phyloP scores from a whole-genome alignment of 2,797 vertebrate genomes.

The Danio tinwini region DNA sequence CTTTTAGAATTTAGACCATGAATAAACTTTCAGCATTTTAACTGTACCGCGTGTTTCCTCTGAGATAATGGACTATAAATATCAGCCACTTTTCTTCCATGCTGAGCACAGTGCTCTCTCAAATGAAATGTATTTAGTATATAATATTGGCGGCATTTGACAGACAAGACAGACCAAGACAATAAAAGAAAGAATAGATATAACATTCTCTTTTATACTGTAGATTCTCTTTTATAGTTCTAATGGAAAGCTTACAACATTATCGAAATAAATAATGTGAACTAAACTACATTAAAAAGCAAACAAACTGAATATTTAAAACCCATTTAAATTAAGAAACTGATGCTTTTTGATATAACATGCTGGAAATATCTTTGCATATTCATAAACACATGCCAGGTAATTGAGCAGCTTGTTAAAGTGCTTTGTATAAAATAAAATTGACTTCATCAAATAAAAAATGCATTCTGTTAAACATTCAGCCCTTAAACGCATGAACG shows the following conservation, averaged over 20 bases:
- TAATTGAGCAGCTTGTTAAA: neutral
- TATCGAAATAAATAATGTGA: neutral
- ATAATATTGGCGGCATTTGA: neutral
- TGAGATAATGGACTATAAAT: neutral
- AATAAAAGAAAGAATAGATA: neutral
- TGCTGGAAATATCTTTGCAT: neutral
- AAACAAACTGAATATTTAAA: too few relatives aligned
- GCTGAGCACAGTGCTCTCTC: neutral
- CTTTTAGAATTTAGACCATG: neutral
- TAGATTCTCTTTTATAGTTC: neutral
- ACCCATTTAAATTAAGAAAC: too few relatives aligned
- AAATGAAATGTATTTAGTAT: neutral
- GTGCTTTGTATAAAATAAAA: neutral
- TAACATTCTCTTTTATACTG: too few relatives aligned
- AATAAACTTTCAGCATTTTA: constrained; percentile 1
- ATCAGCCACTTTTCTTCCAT: neutral
- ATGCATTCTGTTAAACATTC: neutral
- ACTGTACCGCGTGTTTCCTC: neutral
- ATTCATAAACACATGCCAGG: neutral
- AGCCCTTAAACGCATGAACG: neutral
- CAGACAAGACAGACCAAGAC: neutral
- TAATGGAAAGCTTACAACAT: neutral
- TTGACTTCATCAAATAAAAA: neutral
- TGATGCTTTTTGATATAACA: neutral
- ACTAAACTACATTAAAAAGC: neutral